Base-by-base conservation (phyloP, 2,797 vertebrate genomes). In the Enteromius paludinosus region DNA sequence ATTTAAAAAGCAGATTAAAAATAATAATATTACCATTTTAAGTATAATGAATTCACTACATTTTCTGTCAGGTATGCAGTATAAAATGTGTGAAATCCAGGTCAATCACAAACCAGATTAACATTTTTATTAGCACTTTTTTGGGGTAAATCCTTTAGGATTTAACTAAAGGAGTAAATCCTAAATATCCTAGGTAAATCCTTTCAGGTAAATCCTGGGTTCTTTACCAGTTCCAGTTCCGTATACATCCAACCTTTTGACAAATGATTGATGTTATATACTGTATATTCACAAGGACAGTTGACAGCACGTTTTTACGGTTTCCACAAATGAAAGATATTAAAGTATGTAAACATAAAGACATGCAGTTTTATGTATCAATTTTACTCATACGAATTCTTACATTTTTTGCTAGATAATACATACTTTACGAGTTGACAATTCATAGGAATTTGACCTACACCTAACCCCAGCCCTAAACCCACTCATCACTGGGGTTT, bases 151-250 rank as follows among this genome's bases (percentile, higher is more conserved):
- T 56, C 33, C 49, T 79, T 49, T 45, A 69, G n/a, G 64, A 56
- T 70, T 70, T 59, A 45, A 20, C 15, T 56, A 79, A 69, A 38
- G 38, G 49, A 47, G 9, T 30, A 71, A 61, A 80, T 47, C 52
- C 54, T 33, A 79, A 61, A 56, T 69, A 79, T 49, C n/a, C 14
- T 2, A 45, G 38, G 35, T 18, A 69, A 70, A 79, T 59, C 35
- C 33, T 41, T 54, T 23, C n/a, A 69, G 35, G 65, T 70, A 79
- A 79, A 70, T 70, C 66, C 17, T 25, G 54, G 47, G 20, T 73
- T 74, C 49, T 23, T 59, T 14, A 41, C 20, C 14, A 25, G 12
- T 43, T 52, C 12, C 14, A 74, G 11, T 74, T 25, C 71, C 9
- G 7, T 49, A 49, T 35, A 78, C 5, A 11, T 64, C 9, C 41